Conservation (phyloP, 2,113 vertebrate genomes). For the Gyps fulvus region DNA sequence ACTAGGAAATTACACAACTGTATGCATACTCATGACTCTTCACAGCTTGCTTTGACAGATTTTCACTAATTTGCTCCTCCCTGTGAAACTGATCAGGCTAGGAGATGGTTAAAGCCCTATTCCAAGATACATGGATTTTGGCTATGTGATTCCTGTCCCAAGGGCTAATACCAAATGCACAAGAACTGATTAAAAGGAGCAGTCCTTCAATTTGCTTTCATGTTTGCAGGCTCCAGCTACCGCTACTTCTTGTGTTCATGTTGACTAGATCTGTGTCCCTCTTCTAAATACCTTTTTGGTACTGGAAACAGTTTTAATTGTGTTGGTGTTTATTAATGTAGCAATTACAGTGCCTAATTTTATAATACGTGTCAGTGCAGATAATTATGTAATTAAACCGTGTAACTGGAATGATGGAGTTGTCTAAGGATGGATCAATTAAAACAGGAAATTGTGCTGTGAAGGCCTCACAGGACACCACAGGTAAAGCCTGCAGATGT, state of each 20-base stretch:
- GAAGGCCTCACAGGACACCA: neutral
- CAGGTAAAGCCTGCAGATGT: neutral
- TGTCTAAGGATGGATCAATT: neutral
- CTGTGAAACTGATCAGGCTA: neutral
- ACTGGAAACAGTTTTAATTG: neutral
- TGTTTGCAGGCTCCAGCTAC: neutral
- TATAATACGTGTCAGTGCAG: neutral
- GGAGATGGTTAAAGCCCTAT: neutral
- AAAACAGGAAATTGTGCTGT: neutral
- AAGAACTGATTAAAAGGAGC: neutral
- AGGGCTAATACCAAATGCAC: neutral
- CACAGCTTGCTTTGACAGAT: neutral
- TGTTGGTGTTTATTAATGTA: neutral
- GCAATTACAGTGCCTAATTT: neutral
- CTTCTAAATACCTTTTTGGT: neutral
- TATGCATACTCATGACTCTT: neutral
- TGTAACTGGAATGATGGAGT: neutral
- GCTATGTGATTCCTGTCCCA: neutral
- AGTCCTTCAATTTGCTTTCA: neutral
- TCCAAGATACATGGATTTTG: neutral
- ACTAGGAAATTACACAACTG: neutral
- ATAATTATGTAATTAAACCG: neutral
- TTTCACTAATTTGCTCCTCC: neutral
- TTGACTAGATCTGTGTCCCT: neutral
- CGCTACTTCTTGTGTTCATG: neutral